Evolutionary conservation across 2,113 vertebrate species (phyloP).

Genomic region (Pao palembangensis): DNA sequence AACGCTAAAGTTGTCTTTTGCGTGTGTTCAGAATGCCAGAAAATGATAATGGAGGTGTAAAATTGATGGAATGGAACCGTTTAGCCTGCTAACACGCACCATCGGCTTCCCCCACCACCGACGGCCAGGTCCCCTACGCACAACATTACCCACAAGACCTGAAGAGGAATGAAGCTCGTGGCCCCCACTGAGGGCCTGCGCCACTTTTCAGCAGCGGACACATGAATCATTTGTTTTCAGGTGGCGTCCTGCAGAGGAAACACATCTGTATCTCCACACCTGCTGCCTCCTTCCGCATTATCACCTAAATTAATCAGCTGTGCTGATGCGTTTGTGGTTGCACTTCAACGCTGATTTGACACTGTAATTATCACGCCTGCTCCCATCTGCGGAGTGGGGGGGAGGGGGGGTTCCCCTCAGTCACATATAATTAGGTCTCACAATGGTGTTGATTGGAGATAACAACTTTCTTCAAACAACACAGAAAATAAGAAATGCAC

Average conservation of each 20-base stretch:
- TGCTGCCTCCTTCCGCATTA: conserved; percentile 35
- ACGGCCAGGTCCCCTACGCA: conserved; percentile 4
- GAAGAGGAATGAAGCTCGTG: conserved; percentile 47
- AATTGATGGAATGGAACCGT: conserved; percentile 1
- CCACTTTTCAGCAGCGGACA: conserved; percentile 37
- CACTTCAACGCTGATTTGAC: conserved; percentile 32
- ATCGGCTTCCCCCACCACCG: conserved; percentile 9
- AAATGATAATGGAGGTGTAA: conserved; percentile 6
- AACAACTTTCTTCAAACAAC: conserved; percentile 39
- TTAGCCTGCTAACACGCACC: background rate
- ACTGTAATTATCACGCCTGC: conserved; percentile 52
- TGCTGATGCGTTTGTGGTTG: conserved; percentile 51
- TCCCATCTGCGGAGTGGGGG: conserved; percentile 29
- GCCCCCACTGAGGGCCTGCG: conserved; percentile 20
- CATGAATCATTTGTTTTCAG: conserved; percentile 43
- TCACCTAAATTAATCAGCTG: conserved; percentile 49
- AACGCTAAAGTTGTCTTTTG: background rate
- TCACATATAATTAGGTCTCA: conserved; percentile 61
- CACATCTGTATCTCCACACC: conserved; percentile 46
- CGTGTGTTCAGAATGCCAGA: background rate
- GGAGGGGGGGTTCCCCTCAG: conserved; percentile 23
- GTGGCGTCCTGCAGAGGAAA: conserved; percentile 15
- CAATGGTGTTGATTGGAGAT: conserved; percentile 64
- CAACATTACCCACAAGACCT: conserved; percentile 36
- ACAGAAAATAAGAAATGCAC: conserved; percentile 20